phyloP scores from a whole-genome alignment of 1,140 invertebrate species.

The Aricia agestis region DNA sequence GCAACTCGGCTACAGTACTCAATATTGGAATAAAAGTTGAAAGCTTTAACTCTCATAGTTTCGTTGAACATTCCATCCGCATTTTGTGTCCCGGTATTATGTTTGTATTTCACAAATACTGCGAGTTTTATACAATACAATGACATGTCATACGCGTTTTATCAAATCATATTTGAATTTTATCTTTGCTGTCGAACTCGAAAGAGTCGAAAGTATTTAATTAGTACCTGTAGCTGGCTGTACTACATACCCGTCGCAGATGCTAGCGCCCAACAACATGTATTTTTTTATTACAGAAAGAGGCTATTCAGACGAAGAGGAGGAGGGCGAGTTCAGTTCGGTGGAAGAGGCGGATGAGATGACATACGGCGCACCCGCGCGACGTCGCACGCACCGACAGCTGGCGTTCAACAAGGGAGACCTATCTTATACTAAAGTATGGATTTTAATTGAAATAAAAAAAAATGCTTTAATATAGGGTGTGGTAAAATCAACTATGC shows the following conservation, averaged over 20 bases:
- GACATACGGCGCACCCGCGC: constrained; percentile 69
- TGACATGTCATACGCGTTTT: no score
- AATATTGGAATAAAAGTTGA: constrained; percentile 1
- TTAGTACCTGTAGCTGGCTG: no score
- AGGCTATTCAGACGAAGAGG: constrained; percentile 82
- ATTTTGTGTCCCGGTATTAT: not conserved
- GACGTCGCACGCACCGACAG: constrained; percentile 57
- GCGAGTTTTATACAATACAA: no score
- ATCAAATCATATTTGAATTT: no score
- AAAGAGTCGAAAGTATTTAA: no score
- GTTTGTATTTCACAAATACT: not conserved
- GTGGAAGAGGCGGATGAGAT: constrained; percentile 81
- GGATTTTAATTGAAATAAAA: not conserved
- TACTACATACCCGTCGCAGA: no score
- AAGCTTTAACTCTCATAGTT: not conserved
- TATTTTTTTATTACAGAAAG: constrained; percentile 70
- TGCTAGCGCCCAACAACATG: no score
- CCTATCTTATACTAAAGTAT: constrained; percentile 76
- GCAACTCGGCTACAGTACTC: not conserved
- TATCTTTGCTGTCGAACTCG: no score
- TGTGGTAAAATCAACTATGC: no score
- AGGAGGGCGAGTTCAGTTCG: constrained; percentile 82
- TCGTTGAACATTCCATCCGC: not conserved
- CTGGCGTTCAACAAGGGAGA: constrained; percentile 74
- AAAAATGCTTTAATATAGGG: no score